Evolutionary conservation across 2,797 vertebrate genomes (phyloP), one percentile per base, ranked within the genome.

Genomic region (Peromyscus aztecus): DNA sequence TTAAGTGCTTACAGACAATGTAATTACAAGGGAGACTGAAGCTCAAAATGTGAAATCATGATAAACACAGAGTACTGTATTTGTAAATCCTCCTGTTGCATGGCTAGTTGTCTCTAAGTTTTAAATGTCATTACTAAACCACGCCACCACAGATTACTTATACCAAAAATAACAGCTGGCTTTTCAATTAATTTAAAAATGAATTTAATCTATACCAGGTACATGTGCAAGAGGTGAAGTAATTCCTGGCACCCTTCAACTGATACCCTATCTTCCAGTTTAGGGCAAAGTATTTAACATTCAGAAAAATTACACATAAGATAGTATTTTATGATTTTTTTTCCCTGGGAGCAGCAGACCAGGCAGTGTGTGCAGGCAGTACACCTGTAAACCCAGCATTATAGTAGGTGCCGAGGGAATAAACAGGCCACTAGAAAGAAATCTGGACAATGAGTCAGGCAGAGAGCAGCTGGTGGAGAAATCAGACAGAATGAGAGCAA

Each of bases 371-470:
- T 98, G 98, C 97, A 98, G 97, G 95, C 95, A 93, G 94, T 98
- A 97, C 98, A 99, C 98, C 98, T 99, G 98, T 99, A 98, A 98
- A 90, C 97, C 92, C 91, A 97, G 96, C 97, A 97, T 98, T 98
- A 97, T 94, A 97, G 98, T 94, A 98, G 97, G 98, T 98, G 97
- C 97, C 98, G 94, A 97, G 98, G 98, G 98, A 98, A 98, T 99
- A 98, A 98, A 95, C 98, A 96, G 96, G 96, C 93, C 94, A 97
- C 98, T 98, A 98, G 97, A 95, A 97, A 98, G 86, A 97, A 98
- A 96, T 98, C 98, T 99, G 99, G 91, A 96, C 98, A 98, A 98
- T 98, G 98, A 98, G 98, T 99, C 98, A 98, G 97, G 97, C 94
- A 73, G 93, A 95, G 90, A 98, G 98, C 98, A 99, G 98, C 98